Conservation (phyloP, 2,888 invertebrate genomes). For the Mimumesa dahlbomi region DNA sequence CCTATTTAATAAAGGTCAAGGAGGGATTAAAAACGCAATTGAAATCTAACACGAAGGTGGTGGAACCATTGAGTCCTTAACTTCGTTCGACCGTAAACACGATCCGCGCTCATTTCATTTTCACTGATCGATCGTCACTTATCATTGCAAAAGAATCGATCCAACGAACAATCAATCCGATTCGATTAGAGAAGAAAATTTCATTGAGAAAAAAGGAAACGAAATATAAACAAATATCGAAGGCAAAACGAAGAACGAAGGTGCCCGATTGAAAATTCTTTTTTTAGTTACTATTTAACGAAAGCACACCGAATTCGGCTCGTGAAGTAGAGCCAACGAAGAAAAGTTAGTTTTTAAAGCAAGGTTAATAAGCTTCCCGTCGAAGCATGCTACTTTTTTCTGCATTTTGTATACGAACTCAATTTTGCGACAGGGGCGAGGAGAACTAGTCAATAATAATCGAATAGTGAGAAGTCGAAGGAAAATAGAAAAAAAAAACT, state of each 20-base stretch:
- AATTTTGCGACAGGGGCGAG: conserved; percentile 53
- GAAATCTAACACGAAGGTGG: conserved; percentile 69
- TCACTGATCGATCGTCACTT: conserved; percentile 1
- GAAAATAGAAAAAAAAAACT: conserved; percentile 29
- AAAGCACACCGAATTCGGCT: neutral
- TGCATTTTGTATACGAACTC: conserved; percentile 54
- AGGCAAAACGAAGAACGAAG: neutral
- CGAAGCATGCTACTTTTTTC: conserved; percentile 22
- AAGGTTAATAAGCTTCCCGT: neutral
- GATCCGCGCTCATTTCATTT: conserved; percentile 17
- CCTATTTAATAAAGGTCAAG: conserved; percentile 64
- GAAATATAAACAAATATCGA: neutral
- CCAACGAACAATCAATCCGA: neutral
- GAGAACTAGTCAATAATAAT: conserved; percentile 51
- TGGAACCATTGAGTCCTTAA: conserved; percentile 68
- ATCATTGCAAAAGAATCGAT: neutral
- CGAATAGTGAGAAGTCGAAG: conserved; percentile 49
- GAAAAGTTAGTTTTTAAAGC: conserved; percentile 5
- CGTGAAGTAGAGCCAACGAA: neutral
- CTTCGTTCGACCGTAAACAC: conserved; percentile 23
- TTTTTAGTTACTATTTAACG: neutral
- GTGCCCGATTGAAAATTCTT: neutral
- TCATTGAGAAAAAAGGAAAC: neutral
- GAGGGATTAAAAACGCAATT: conserved; percentile 45
- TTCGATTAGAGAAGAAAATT: neutral